Conservation (phyloP, 2,113 vertebrate genomes). For the Silurus glanis region DNA sequence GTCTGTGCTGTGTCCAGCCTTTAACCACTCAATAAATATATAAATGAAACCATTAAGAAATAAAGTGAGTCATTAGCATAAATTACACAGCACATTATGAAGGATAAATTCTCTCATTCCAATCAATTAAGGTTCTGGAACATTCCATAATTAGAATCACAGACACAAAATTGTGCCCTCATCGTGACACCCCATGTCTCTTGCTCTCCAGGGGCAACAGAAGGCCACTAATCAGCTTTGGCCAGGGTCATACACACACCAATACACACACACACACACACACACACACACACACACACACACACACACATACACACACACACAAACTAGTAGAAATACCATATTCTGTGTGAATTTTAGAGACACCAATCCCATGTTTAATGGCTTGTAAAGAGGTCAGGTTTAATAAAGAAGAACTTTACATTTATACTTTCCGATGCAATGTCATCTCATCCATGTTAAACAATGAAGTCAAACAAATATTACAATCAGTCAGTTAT, state of each 20-base stretch:
- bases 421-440: not conserved
- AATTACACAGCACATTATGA: slow-evolving; percentile 78
- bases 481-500: not conserved
- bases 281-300: slow-evolving; percentile 18
- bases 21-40: slow-evolving; percentile 66
- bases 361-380: slow-evolving; percentile 18
- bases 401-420: not conserved
- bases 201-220: slow-evolving; percentile 37
- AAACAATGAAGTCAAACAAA: slow-evolving; percentile 8
- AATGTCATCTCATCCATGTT: not conserved
- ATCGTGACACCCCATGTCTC: slow-evolving; percentile 21
- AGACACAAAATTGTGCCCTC: slow-evolving; percentile 59
- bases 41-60: slow-evolving; percentile 79
- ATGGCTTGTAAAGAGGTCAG: slow-evolving; percentile 54
- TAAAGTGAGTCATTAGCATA: slow-evolving; percentile 81
- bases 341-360: slow-evolving; percentile 30
- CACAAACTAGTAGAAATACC: slow-evolving; percentile 46
- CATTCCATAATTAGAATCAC: slow-evolving; percentile 74
- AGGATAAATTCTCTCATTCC: slow-evolving; percentile 73
- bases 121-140: slow-evolving; percentile 78
- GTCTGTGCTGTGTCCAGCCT: slow-evolving; percentile 62
- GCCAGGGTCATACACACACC: slow-evolving; percentile 25
- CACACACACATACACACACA: slow-evolving; percentile 12
- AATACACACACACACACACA: not conserved
- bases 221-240: slow-evolving; percentile 32